Evolutionary conservation across 2,888 invertebrate genomes (phyloP).

Genomic region (Ceramica pisi): DNA sequence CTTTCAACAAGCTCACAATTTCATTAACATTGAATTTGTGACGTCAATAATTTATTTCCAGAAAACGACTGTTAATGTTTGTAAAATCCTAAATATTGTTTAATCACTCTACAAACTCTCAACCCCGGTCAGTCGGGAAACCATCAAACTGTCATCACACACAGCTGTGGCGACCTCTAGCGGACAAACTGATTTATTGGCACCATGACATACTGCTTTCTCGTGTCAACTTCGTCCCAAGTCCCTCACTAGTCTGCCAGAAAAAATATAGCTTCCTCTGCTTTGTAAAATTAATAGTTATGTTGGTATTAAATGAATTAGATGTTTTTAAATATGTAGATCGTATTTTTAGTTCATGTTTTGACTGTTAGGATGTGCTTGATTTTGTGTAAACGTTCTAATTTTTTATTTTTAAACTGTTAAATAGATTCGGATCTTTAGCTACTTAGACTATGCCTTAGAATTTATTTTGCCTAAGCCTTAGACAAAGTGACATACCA

Average conservation of each 20-base stretch:
- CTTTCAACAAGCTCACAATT: background rate
- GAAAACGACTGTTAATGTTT: background rate
- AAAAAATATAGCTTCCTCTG: conserved; percentile 48
- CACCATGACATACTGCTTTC: conserved; percentile 33
- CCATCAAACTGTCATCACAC: conserved; percentile 45
- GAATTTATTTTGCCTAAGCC: no score
- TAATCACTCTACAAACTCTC: conserved; percentile 10
- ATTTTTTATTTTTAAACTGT: background rate
- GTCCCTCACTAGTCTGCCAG: conserved; percentile 9
- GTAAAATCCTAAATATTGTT: conserved; percentile 18
- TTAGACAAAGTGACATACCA: no score
- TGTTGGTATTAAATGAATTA: conserved; percentile 46
- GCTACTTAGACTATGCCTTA: no score
- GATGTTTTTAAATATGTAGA: conserved; percentile 41
- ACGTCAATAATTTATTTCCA: background rate
- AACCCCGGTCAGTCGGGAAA: conserved; percentile 51
- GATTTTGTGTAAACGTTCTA: conserved; percentile 8
- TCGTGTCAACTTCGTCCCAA: conserved; percentile 11
- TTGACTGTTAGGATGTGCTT: conserved; percentile 11
- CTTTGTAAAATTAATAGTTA: conserved; percentile 54
- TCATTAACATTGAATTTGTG: background rate
- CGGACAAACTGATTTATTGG: conserved; percentile 53
- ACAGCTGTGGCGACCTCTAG: conserved; percentile 56
- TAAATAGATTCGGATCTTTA: no score
- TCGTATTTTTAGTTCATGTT: conserved; percentile 39